Base-by-base conservation (phyloP, 2,797 vertebrate species). In the Acanthiza pusilla region DNA sequence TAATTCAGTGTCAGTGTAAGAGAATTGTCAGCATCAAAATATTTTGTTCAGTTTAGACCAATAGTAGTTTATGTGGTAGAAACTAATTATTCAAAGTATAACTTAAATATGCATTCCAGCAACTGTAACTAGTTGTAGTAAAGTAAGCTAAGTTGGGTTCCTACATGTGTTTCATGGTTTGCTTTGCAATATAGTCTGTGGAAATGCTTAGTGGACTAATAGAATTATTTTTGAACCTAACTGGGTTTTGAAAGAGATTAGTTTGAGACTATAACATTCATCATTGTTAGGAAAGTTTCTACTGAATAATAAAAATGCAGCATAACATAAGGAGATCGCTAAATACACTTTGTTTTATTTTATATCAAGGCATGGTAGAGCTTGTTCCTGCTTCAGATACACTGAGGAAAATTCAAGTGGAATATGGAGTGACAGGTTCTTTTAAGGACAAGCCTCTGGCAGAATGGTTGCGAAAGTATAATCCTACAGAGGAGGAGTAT, bases 371-470 rank as follows among this genome's bases (percentile, higher is more conserved):
- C 47, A 99, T 99, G 99, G 99, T 99, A 95, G 99, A 99, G 95
- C 98, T 99, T 95, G 99, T 99, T 90, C 98, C 99, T 40, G 98
- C 98, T 81, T 99, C 99, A 17, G 99, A 99, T 85, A 99, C 99
- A 0, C 98, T 99, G 85, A 98, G 99, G 89, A 99, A 99, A 97
- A 99, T 99, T 97, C 99, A 99, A 97, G 99, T 99, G 95, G 99
- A 99, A 94, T 99, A 99, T 71, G 99, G 99, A 45, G 98, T 99
- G 87, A 99, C 99, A 1, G 99, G 99, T 50, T 99, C 99, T 88
- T 99, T 99, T 95, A 99, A 99, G 96, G 99, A 99, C 97, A 99
- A 99, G 93, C 99, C 99, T 32, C 98, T 99, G 97, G 99, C 99
- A 3, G 99, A 99, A 91, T 99, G 99, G 99, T 98, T 99, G 34